Conservation (phyloP, 2,113 vertebrate species). For the Spheniscus mendiculus region DNA sequence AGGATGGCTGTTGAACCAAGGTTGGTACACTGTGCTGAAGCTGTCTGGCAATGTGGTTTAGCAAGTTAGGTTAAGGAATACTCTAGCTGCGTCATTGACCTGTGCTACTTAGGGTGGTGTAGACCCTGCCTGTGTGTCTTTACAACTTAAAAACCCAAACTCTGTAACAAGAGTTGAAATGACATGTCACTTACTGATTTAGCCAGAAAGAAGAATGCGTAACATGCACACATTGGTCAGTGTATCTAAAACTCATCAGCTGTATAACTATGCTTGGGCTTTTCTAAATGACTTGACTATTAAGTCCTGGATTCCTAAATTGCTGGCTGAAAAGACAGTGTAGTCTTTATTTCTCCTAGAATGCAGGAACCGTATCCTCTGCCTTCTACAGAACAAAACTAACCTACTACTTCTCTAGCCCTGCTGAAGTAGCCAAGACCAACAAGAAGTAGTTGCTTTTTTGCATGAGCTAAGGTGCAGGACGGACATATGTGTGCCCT, state of each 20-base stretch:
- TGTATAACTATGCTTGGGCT: not conserved
- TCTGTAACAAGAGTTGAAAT: not conserved
- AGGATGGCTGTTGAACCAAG: not conserved
- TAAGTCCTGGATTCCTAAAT: not conserved
- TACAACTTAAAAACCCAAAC: not conserved
- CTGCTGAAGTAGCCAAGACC: not conserved
- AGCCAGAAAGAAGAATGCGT: not conserved
- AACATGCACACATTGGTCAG: not conserved
- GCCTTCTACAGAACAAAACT: not conserved
- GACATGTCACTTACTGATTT: not conserved
- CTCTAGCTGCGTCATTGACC: not conserved
- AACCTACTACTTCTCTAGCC: not conserved
- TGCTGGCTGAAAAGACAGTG: not conserved
- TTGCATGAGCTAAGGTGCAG: not conserved
- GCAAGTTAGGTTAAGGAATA: not conserved
- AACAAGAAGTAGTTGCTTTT: not conserved
- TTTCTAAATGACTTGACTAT: not conserved
- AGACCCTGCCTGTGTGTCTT: not conserved
- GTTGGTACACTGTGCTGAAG: not conserved
- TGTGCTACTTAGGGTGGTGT: not conserved
- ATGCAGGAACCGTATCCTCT: not conserved
- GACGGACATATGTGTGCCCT: not conserved
- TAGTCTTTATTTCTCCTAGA: not conserved
- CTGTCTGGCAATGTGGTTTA: not conserved
- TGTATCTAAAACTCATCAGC: not conserved